A percentile compares a stretch with the other conserved stretches of the same genome.
Evolutionary conservation across 2,888 invertebrate species (phyloP).

Genomic region (Cephalotes varians): DNA sequence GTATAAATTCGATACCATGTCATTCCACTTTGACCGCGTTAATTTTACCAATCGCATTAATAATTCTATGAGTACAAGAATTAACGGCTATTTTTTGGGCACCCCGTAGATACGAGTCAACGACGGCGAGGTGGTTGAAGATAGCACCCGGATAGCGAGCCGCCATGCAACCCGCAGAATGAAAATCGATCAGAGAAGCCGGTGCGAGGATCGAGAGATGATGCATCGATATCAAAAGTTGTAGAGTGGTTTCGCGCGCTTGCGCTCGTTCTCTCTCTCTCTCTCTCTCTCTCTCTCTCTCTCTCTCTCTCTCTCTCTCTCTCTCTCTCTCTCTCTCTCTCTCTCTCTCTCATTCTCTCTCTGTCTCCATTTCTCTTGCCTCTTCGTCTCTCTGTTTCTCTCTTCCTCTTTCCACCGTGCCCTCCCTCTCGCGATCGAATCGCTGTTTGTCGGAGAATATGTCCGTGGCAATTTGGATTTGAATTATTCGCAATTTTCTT

Average conservation of each 20-base stretch:
- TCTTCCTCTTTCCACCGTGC: constrained; percentile 27
- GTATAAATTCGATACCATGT: not conserved
- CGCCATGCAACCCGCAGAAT: constrained; percentile 83
- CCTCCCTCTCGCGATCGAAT: constrained; percentile 75
- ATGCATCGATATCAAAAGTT: constrained; percentile 85
- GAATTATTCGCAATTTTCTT: constrained; percentile 84
- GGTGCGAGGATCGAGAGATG: constrained; percentile 84
- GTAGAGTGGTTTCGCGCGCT: constrained; percentile 83
- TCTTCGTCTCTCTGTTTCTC: constrained; percentile 32
- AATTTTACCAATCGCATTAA: not conserved
- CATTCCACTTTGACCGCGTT: not conserved
- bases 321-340: constrained; percentile 26
- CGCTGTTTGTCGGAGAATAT: constrained; percentile 78
- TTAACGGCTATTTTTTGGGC: constrained; percentile 69
- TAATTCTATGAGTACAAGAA: constrained; percentile 3
- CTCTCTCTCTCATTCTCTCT: not conserved
- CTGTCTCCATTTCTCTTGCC: constrained; percentile 32
- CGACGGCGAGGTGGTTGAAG: constrained; percentile 79
- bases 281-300: constrained; percentile 41
- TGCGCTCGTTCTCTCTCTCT: constrained; percentile 66
- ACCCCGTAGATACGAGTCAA: constrained; percentile 76
- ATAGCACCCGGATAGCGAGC: constrained; percentile 82
- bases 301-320: constrained; percentile 23
- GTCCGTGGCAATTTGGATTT: constrained; percentile 83
- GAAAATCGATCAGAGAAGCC: constrained; percentile 84